A percentile compares a stretch with the other conserved stretches of the same genome.
Conservation (phyloP, 2,888 invertebrate genomes). For the Carterocephalus palaemon region DNA sequence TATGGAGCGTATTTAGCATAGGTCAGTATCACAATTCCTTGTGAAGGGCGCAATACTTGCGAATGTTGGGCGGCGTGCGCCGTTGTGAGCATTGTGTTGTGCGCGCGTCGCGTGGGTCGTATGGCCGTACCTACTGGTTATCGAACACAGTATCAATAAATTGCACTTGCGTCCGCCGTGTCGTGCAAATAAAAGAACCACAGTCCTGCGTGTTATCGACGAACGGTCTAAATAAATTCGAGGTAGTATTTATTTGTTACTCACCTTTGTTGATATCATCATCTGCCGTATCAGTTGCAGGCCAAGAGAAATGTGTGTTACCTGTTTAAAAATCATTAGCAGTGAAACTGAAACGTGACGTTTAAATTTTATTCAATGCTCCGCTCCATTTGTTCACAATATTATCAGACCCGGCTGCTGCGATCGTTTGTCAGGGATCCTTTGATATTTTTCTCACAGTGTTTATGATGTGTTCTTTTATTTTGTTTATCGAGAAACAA, state of each 20-base stretch:
- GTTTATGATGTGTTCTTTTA: conserved; percentile 48
- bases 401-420: conserved; percentile 35
- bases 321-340: conserved; percentile 27
- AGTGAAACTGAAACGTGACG: neutral
- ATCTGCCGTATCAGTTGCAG: conserved; percentile 41
- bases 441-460: conserved; percentile 48
- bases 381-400: conserved; percentile 36
- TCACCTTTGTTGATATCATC: conserved; percentile 63
- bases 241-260: conserved; percentile 65
- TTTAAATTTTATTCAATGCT: neutral
- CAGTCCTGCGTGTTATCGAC: conserved; percentile 64
- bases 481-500: conserved; percentile 72
- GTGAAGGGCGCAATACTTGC: conserved; percentile 59
- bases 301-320: conserved; percentile 28
- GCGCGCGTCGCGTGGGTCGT: conserved; percentile 61
- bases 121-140: conserved; percentile 71
- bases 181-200: conserved; percentile 68
- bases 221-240: conserved; percentile 71
- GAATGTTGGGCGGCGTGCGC: conserved; percentile 44
- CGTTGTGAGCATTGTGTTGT: conserved; percentile 47
- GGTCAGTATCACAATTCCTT: conserved; percentile 57
- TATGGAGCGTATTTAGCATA: conserved; percentile 71
- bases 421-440: conserved; percentile 26
- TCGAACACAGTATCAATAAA: conserved; percentile 74
- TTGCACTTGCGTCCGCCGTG: conserved; percentile 70